These are phyloP conservation scores for Miltochrista miniata DNA, from an alignment of 2,888 invertebrate genomes.

Conservation along the genomic window DNA sequence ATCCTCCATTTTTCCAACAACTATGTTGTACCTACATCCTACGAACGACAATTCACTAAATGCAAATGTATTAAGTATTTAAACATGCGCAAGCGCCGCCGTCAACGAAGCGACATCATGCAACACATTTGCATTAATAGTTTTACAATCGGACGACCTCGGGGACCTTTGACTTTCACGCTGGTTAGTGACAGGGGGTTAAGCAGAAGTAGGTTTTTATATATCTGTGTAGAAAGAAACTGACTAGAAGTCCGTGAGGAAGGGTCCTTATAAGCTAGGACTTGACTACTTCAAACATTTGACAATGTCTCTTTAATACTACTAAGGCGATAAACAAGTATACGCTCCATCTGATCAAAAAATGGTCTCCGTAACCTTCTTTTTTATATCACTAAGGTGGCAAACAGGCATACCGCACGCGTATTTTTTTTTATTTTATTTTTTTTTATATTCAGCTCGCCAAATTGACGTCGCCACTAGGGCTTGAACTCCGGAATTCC, in stretches of 20 bases:
- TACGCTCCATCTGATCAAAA: too few species aligned
- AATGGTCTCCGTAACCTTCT: too few species aligned
- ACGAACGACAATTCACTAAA: not conserved
- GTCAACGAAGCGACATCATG: conserved; percentile 6
- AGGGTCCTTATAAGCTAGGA: not conserved
- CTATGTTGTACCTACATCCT: not conserved
- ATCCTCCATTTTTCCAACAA: too few species aligned
- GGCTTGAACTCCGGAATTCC: too few species aligned
- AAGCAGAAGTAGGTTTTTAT: not conserved
- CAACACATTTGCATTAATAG: conserved; percentile 22
- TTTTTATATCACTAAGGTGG: too few species aligned
- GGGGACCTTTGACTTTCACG: conserved; percentile 17
- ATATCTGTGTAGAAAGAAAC: not conserved
- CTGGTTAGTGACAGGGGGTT: not conserved
- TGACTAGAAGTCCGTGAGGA: too few species aligned
- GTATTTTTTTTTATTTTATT: too few species aligned
- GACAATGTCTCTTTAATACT: not conserved
- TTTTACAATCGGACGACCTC: conserved; percentile 15
- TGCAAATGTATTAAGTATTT: not conserved
- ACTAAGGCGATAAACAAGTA: too few species aligned
- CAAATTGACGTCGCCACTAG: too few species aligned
- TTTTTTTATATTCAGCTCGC: too few species aligned
- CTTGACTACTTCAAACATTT: not conserved
- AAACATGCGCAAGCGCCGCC: not conserved
- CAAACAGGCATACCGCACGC: too few species aligned